These are phyloP conservation scores for Plebejus argus DNA, from an alignment of 2,888 invertebrate species.

Conservation along the genomic window DNA sequence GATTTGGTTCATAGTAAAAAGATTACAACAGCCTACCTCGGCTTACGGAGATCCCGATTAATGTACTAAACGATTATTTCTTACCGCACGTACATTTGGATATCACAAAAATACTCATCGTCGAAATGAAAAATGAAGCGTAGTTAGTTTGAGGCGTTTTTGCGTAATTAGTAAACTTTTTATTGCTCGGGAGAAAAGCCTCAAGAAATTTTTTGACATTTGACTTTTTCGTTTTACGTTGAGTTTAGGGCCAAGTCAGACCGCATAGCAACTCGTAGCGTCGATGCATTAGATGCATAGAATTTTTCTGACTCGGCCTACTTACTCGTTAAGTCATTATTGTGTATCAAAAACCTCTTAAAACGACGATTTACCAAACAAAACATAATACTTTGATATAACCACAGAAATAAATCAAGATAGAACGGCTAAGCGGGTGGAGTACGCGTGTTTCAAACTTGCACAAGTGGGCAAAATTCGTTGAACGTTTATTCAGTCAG, in stretches of 20 bases:
- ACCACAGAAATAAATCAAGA: too few relatives aligned
- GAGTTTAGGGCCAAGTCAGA: background rate
- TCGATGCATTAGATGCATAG: too few relatives aligned
- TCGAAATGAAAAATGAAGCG: background rate
- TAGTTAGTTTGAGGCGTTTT: background rate
- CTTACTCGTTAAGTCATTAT: too few relatives aligned
- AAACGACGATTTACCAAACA: background rate
- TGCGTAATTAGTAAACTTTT: background rate
- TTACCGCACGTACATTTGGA: slow-evolving; percentile 3
- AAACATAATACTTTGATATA: background rate
- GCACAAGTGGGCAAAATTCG: too few relatives aligned
- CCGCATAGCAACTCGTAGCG: background rate
- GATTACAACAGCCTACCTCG: slow-evolving; percentile 37
- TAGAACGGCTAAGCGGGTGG: too few relatives aligned
- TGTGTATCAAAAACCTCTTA: too few relatives aligned
- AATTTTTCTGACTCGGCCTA: too few relatives aligned
- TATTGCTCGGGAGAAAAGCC: background rate
- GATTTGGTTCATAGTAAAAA: slow-evolving; percentile 40
- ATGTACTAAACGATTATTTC: slow-evolving; percentile 24
- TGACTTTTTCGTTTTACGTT: background rate
- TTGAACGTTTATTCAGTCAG: too few relatives aligned
- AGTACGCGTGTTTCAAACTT: too few relatives aligned
- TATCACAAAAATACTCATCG: slow-evolving; percentile 3
- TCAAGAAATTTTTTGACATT: background rate
- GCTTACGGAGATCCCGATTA: slow-evolving; percentile 34